Base-by-base conservation (phyloP, 2,888 invertebrate genomes). In the Nymphalis c-album region DNA sequence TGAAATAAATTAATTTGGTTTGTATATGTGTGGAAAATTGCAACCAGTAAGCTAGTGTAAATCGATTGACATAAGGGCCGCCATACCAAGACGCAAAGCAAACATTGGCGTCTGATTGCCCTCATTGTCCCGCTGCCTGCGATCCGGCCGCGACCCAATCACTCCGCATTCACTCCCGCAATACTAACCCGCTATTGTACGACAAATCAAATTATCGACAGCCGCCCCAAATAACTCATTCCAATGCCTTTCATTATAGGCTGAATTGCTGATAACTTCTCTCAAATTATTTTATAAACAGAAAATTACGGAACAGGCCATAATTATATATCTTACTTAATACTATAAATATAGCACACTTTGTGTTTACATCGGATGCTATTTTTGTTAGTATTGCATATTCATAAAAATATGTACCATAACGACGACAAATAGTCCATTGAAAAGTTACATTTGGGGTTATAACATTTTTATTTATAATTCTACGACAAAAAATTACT, bases 121-220 rank as follows among this genome's bases (percentile, higher is more conserved):
- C 77, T 81, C 82, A 86, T 87, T 87, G 87, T 88, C 71, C 73
- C 74, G 75, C 78, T 48, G 61, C 47, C 20, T 59, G 40, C 59
- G 46, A 59, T 60, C 46, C 60, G 22, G 35, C 22, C 78, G 72
- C 76, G 67, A 63, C 78, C 82, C 85, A 86, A 87, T 87, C 86
- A 85, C 77, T 76, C 71, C 75, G 77, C 78, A 86, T 86, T 86
- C 86, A 85, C 57, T 53, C 68, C 58, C 59, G 66, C 74, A 74
- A 76, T 75, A 73, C 67, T 62, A 77, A 71, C 69, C 51, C 61
- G 65, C 63, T 59, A 70, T 71, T 69, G 73, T 74, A 75, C 73
- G 71, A 73, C 74, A 73, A 75, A 74, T 73, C 66, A 68, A 71
- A 68, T 71, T 70, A 73, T 69, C 60, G 61, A 69, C 60, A 67